These are phyloP conservation scores for Drymonia ruficornis DNA, from an alignment of 2,888 invertebrate species.

Conservation along the genomic window DNA sequence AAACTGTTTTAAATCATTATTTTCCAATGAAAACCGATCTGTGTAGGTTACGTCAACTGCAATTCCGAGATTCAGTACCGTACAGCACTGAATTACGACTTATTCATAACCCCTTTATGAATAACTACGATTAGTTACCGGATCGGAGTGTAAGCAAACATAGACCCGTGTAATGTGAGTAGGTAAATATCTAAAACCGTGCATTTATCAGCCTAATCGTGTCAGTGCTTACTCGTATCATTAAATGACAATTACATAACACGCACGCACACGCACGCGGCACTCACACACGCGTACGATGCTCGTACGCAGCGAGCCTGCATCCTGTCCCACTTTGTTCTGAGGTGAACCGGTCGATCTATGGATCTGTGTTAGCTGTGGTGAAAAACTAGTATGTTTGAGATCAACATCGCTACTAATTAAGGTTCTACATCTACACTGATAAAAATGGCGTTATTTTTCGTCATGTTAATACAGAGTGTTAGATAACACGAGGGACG, in stretches of 20 bases:
- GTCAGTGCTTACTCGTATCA: slow-evolving; percentile 29
- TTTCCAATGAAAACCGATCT: neutral
- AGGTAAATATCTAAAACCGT: slow-evolving; percentile 2
- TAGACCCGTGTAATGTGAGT: neutral
- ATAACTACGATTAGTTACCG: neutral
- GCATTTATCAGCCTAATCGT: slow-evolving; percentile 22
- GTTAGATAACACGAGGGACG: no score
- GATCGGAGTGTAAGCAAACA: neutral
- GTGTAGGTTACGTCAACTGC: neutral
- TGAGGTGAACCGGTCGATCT: slow-evolving; percentile 69
- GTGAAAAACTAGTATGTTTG: slow-evolving; percentile 37
- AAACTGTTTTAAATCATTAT: neutral
- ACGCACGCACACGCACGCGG: slow-evolving; percentile 28
- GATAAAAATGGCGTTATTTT: slow-evolving; percentile 2
- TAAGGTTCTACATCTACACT: slow-evolving; percentile 20
- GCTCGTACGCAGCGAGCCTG: slow-evolving; percentile 52
- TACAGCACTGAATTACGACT: no score
- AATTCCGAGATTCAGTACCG: neutral
- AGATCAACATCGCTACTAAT: slow-evolving; percentile 14
- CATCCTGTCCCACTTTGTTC: slow-evolving; percentile 74
- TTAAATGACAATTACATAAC: slow-evolving; percentile 52
- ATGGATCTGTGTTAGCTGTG: slow-evolving; percentile 35
- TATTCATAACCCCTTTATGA: neutral
- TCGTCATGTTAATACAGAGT: no score
- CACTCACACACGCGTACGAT: slow-evolving; percentile 17